Evolutionary conservation across 2,888 invertebrate species (phyloP).

Genomic region (Tineola bisselliella): DNA sequence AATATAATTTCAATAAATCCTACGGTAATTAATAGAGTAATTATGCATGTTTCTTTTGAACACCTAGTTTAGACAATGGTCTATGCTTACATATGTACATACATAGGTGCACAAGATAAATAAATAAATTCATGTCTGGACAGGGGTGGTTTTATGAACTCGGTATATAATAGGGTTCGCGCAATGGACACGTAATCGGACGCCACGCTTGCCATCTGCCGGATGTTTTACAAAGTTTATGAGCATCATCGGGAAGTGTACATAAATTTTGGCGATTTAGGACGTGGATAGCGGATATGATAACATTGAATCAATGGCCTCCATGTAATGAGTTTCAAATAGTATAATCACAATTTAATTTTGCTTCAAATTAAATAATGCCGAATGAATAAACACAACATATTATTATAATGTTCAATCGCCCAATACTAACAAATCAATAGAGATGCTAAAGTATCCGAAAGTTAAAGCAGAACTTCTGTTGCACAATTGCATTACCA

Average conservation of each 20-base stretch:
- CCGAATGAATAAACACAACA: too few relatives aligned
- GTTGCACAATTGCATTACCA: conserved; percentile 13
- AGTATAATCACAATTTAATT: not conserved
- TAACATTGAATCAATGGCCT: conserved; percentile 32
- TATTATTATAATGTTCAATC: not conserved
- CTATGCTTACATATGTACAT: too few relatives aligned
- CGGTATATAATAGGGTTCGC: conserved; percentile 12
- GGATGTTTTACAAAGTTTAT: conserved; percentile 66
- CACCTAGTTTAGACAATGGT: too few relatives aligned
- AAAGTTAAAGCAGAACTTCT: conserved; percentile 8
- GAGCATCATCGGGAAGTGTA: conserved; percentile 56
- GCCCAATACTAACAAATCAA: not conserved
- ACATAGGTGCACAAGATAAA: not conserved
- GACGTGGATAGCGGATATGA: conserved; percentile 34
- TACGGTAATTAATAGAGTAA: too few relatives aligned
- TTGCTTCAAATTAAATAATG: too few relatives aligned
- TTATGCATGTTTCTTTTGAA: too few relatives aligned
- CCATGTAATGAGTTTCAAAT: not conserved
- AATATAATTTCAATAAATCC: too few relatives aligned
- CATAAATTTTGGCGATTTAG: conserved; percentile 53
- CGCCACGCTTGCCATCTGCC: conserved; percentile 51
- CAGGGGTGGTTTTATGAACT: not conserved
- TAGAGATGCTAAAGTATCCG: not conserved
- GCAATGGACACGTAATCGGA: conserved; percentile 36
- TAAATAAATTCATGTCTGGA: not conserved